A percentile compares a stretch with the other conserved stretches of the same genome.
Evolutionary conservation across 2,113 vertebrate genomes (phyloP).

Genomic region (Coptodon bakossiorum): DNA sequence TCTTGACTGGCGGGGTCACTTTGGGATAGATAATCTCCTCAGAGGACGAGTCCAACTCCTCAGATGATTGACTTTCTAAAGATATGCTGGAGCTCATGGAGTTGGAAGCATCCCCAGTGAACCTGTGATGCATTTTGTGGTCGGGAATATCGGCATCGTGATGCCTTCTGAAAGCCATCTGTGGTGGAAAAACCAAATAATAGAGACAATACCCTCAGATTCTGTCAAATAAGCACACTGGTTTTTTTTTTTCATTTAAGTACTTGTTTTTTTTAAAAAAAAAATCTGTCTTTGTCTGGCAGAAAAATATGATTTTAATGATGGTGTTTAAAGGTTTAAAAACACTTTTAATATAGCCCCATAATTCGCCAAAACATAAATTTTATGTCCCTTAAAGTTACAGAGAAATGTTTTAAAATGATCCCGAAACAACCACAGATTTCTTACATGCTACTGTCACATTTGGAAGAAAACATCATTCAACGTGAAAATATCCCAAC

Average conservation of each 20-base stretch:
- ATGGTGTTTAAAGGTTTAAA: not conserved
- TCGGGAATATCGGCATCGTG: slow-evolving; percentile 7
- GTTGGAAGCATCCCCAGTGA: not conserved
- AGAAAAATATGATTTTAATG: not conserved
- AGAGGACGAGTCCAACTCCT: not conserved
- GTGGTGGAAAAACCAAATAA: not conserved
- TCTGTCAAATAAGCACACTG: not conserved
- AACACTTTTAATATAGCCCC: not conserved
- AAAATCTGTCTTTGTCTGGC: not conserved
- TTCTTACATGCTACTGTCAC: not conserved
- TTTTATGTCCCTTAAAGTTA: not conserved
- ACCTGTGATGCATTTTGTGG: not conserved
- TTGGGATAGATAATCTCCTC: not conserved
- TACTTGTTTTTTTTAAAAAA: not conserved
- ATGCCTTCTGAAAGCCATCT: not conserved
- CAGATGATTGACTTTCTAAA: not conserved
- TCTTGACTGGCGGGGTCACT: not conserved
- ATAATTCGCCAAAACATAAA: not conserved
- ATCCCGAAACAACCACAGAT: not conserved
- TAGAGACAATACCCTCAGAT: not conserved
- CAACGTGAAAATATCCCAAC: not conserved
- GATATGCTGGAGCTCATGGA: not conserved
- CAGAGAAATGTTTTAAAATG: not conserved
- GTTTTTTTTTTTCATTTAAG: not conserved
- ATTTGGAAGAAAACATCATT: not conserved